These are phyloP conservation scores for Hybognathus amarus DNA, from an alignment of 2,797 vertebrate genomes.

Conservation along the genomic window DNA sequence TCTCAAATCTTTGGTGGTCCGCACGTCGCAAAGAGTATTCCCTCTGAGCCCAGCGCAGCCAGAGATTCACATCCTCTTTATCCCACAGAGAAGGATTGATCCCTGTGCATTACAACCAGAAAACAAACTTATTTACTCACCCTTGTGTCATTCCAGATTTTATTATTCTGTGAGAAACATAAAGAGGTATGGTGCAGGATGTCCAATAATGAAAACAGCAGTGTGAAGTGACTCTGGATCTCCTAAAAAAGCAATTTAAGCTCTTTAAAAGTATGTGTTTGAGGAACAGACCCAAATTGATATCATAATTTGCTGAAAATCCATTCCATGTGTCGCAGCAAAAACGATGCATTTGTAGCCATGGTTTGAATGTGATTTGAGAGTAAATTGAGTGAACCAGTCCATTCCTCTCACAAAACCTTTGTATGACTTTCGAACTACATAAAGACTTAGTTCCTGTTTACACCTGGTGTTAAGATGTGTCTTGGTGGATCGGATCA, in stretches of 20 bases:
- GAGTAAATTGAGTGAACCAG: neutral
- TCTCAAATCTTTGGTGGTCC: conserved; percentile 81
- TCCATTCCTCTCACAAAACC: neutral
- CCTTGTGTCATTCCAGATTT: neutral
- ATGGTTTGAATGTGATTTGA: neutral
- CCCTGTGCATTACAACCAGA: conserved; percentile 70
- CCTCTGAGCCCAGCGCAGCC: conserved; percentile 89
- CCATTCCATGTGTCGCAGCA: neutral
- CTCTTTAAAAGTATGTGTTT: neutral
- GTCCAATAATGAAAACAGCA: neutral
- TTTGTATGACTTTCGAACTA: neutral
- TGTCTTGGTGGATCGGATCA: neutral
- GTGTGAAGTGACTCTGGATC: neutral
- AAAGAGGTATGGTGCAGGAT: neutral
- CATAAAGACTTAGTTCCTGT: neutral
- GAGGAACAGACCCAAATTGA: neutral
- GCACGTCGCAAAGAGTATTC: conserved; percentile 84
- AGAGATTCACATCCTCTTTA: conserved; percentile 87
- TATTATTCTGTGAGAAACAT: neutral
- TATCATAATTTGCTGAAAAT: neutral
- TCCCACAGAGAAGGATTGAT: conserved; percentile 93
- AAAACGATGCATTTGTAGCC: neutral
- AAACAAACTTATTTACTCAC: neutral
- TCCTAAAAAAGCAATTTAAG: neutral
- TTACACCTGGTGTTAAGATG: neutral